A percentile compares a stretch with the other conserved stretches of the same genome.
Conservation (phyloP, 2,797 vertebrate species). For the Phoxinus dragarum region DNA sequence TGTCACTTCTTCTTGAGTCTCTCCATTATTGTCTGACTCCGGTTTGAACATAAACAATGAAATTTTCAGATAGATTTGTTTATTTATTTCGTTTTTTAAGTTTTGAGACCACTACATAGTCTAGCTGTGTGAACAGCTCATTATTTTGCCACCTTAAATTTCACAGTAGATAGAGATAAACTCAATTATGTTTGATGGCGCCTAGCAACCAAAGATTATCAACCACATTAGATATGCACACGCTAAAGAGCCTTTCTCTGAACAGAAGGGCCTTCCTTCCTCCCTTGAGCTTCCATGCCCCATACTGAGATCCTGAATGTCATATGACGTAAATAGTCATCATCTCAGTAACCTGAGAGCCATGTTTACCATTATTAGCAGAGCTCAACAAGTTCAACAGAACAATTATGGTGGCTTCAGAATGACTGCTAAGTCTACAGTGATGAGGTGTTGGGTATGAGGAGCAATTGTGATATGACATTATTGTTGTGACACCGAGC, state of each 20-base stretch:
- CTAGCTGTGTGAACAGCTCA: not conserved
- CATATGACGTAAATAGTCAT: slow-evolving; percentile 48
- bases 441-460: slow-evolving; percentile 10
- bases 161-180: slow-evolving; percentile 9
- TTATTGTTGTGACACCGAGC: not conserved
- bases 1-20: too few relatives aligned
- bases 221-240: slow-evolving; percentile 16
- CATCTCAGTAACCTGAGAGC: slow-evolving; percentile 55
- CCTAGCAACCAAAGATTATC: slow-evolving; percentile 31
- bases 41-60: too few relatives aligned
- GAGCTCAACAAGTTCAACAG: slow-evolving; percentile 40
- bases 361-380: slow-evolving; percentile 55
- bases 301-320: slow-evolving; percentile 35
- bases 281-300: slow-evolving; percentile 33
- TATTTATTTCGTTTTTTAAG: not conserved
- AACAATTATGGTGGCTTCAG: slow-evolving; percentile 10
- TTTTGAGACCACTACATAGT: not conserved
- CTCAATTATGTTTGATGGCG: slow-evolving; percentile 29
- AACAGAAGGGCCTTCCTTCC: slow-evolving; percentile 3
- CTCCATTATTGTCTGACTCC: too few relatives aligned
- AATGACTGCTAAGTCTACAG: not conserved
- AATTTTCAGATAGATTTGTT: too few relatives aligned
- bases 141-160: not conserved
- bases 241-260: slow-evolving; percentile 6
- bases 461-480: not conserved